Percentiles rank a stretch among this genome's conserved stretches.
phyloP scores from a whole-genome alignment of 1,140 invertebrate genomes.

The Hermetia illucens region DNA sequence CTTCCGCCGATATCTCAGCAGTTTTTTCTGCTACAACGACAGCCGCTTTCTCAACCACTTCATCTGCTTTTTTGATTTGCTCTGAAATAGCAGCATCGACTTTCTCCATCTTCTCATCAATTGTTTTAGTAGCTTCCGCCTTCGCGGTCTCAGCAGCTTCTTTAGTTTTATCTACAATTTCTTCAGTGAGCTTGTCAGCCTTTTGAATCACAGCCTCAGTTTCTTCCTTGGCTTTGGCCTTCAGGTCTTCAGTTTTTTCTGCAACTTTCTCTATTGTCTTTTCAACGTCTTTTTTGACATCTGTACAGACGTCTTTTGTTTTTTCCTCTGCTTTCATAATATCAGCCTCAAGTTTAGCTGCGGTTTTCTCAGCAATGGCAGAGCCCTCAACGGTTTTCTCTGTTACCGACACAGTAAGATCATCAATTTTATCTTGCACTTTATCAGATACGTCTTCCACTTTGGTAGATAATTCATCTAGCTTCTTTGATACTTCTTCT shows the following conservation, averaged over 20 bases:
- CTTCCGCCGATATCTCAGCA: background rate
- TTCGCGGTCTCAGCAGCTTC: constrained; percentile 6
- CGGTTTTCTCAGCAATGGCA: too few relatives aligned
- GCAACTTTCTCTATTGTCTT: constrained; percentile 4
- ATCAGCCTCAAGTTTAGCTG: too few relatives aligned
- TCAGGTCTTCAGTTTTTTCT: constrained; percentile 5
- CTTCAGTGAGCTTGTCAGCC: constrained; percentile 5
- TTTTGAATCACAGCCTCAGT: background rate
- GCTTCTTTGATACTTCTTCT: constrained; percentile 5
- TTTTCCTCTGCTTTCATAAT: constrained; percentile 4
- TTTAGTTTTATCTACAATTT: constrained; percentile 12
- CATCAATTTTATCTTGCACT: too few relatives aligned
- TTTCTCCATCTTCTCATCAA: background rate
- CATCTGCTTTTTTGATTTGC: background rate
- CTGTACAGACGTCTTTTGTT: background rate
- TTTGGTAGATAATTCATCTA: background rate
- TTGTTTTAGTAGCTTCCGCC: background rate
- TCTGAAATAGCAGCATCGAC: background rate
- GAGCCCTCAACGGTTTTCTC: too few relatives aligned
- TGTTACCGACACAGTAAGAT: too few relatives aligned
- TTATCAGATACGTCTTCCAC: background rate
- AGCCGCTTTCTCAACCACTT: background rate
- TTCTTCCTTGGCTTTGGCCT: constrained; percentile 1
- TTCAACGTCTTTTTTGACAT: constrained; percentile 5
- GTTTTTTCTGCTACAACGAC: background rate